Base-by-base conservation (phyloP, 2,113 vertebrate species). In the Crotalus tigris region DNA sequence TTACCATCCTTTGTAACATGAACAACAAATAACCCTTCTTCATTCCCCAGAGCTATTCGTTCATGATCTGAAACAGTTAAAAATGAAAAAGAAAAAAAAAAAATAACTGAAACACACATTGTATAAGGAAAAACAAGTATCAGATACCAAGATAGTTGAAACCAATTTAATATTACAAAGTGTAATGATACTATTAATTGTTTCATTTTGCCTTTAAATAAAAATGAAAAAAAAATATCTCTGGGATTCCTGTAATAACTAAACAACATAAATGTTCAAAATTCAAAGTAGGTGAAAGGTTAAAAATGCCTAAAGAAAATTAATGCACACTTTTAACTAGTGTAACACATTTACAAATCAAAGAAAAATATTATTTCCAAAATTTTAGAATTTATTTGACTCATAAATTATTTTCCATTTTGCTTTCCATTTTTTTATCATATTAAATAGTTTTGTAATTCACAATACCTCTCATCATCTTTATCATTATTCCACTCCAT, bases 1-100 rank as follows among this genome's bases (percentile, higher is more conserved):
- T 98, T 98, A 99, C 99, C 99, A 0, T 99, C 99, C 98, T 99
- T 99, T 96, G 99, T 99, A 97, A 99, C 98, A 54, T 99, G 99
- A 39, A 99, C 97, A 96, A 99, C 98, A 96, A 98, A 99, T 87
- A 99, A 97, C 19, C 99, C 99, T 97, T 99, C 99, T 98, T 99
- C 99, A 69, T 99, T 99, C 92, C 99, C 99, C 93, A 99, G 97
- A 93, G 99, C 99, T 94, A 99, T 98, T 55, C 99, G 98, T 97
- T 99, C 99, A 23, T 99, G 99, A 98, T 99, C 99, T 99, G 94
- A 58, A 89, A 96, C 13, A 96, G 55, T 92, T 81, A 39, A 95
- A 93, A 44, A 91, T 10, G 12, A 92, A 89, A 93, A 39, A 23
- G n/a, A 61, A 8, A 69, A 46, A n/a, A n/a, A 58, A 85, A 26